These are phyloP conservation scores for Venustoraphidia nigricollis DNA, from an alignment of 2,888 invertebrate species.

Conservation along the genomic window DNA sequence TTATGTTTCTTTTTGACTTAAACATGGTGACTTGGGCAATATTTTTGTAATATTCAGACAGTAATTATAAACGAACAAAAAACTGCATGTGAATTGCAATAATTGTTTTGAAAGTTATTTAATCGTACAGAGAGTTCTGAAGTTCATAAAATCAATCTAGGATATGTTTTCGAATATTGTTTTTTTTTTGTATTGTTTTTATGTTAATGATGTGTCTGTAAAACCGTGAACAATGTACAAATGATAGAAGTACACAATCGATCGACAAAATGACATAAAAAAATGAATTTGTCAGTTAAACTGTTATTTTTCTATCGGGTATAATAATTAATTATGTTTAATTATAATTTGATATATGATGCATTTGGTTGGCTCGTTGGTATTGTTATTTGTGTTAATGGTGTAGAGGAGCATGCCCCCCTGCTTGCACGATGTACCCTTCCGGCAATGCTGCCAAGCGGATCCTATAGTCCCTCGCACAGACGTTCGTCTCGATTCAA, in stretches of 20 bases:
- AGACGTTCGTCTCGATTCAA: neutral
- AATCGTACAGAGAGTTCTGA: neutral
- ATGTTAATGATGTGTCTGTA: neutral
- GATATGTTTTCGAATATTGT: neutral
- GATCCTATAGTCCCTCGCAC: constrained; percentile 8
- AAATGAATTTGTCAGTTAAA: neutral
- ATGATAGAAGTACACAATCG: neutral
- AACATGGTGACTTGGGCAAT: no score
- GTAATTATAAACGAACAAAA: no score
- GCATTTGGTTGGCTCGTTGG: constrained; percentile 1
- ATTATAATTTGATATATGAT: neutral
- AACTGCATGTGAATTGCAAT: no score
- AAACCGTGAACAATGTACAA: neutral
- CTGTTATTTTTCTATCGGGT: neutral
- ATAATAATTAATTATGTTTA: neutral
- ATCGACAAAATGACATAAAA: neutral
- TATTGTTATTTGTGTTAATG: constrained; percentile 14
- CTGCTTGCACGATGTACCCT: constrained; percentile 22
- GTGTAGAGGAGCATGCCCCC: constrained; percentile 36
- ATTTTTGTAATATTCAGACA: no score
- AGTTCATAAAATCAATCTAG: neutral
- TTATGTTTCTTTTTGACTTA: no score
- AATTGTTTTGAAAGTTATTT: neutral
- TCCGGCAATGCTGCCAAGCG: constrained; percentile 2
- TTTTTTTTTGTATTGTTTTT: neutral